Base-by-base conservation (phyloP, 2,113 vertebrate species). In the Platysteira castanea region DNA sequence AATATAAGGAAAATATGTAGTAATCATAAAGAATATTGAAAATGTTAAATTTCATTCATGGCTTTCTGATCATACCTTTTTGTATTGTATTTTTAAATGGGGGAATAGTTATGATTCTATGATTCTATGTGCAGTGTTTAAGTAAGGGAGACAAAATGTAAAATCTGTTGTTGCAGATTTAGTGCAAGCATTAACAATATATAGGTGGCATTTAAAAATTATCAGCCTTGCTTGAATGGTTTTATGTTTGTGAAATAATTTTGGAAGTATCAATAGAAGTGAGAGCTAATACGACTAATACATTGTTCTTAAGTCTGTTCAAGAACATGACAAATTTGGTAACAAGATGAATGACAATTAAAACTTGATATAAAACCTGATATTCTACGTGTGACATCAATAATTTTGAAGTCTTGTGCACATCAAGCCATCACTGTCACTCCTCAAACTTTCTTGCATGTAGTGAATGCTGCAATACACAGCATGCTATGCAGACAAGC, bases 201-300 rank as follows among this genome's bases (percentile, higher is more conserved):
- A 81, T 18, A 84, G 63, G 30, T 44, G 33, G 16, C 12, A 57
- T 46, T 93, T 89, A 79, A 64, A 35, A 81, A 63, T 75, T 69
- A 56, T 31, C 64, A 64, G 8, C 13, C 33, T 71, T 86, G 23
- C 17, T 87, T 84, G 28, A n/a, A 39, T 46, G 24, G 39, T 89
- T 97, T 96, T 90, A 89, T 80, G 42, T 87, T 95, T 89, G 33
- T 33, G 67, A 88, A 76, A 53, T 89, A 10, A 59, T 84, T 97
- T 95, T 88, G n/a, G 30, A 96, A 95, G 69, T 89, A 69, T 87
- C 81, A 89, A 3, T 56, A 46, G 14, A 67, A 27, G 27, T 46
- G 71, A 59, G 37, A 63, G 37, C 27, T 53, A 89, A 65, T 37
- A 49, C 27, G 67, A 73, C 37, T 93, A 95, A 94, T 46, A 89